Percentiles rank a stretch among this genome's conserved stretches.
Conservation (phyloP, 2,113 vertebrate species). For the Lathamus discolor region DNA sequence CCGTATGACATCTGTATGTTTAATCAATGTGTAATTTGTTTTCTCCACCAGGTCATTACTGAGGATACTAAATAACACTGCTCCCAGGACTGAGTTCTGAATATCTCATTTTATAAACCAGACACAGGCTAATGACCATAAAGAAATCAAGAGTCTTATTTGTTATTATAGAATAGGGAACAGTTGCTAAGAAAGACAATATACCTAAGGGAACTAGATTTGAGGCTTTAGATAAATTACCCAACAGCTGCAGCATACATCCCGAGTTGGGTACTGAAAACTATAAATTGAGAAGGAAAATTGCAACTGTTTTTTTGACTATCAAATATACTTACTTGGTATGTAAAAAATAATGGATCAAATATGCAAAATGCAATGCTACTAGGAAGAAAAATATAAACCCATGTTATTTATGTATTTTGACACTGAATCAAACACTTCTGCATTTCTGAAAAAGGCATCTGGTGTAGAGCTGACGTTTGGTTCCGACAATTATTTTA, state of each 20-base stretch:
- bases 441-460: background rate
- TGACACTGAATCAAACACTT: background rate
- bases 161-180: background rate
- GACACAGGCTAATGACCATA: background rate
- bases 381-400: background rate
- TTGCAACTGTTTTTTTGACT: background rate
- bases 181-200: background rate
- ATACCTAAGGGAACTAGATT: background rate
- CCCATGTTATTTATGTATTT: rapidly evolving
- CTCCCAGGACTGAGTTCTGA: background rate
- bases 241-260: background rate
- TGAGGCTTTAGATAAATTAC: background rate
- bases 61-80: background rate
- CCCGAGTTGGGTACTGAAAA: background rate
- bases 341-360: background rate
- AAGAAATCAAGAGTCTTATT: background rate
- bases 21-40: background rate
- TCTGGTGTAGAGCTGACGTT: background rate
- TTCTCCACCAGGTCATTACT: background rate
- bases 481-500: background rate
- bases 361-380: background rate
- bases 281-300: background rate
- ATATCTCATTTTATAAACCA: background rate
- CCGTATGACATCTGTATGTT: background rate
- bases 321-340: background rate